Evolutionary conservation across 2,113 vertebrate species (phyloP).

Genomic region (Rhagologus leucostigma): DNA sequence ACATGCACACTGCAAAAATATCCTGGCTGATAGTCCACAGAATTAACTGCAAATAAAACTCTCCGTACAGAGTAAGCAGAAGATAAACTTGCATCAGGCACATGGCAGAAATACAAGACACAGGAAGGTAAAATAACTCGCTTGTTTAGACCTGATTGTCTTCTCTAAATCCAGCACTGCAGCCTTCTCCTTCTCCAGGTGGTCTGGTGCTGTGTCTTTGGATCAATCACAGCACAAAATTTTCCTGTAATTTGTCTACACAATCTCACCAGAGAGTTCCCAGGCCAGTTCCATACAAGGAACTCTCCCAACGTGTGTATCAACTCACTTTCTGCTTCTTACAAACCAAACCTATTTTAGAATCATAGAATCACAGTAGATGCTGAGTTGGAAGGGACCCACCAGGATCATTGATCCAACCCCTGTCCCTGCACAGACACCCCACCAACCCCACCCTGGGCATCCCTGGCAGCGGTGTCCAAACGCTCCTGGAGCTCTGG

Average conservation of each 20-base stretch:
- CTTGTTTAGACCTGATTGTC: background rate
- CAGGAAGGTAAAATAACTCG: background rate
- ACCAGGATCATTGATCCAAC: fast-evolving
- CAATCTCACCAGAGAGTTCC: background rate
- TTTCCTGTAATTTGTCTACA: background rate
- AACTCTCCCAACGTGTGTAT: background rate
- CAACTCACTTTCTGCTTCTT: background rate
- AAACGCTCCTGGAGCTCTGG: background rate
- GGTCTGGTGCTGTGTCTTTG: background rate
- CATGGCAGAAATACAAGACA: background rate
- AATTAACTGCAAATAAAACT: constrained; percentile 22
- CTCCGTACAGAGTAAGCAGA: background rate
- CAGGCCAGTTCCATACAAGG: background rate
- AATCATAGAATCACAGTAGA: background rate
- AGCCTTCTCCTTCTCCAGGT: background rate
- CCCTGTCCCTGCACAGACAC: background rate
- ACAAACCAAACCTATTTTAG: background rate
- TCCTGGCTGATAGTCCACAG: background rate
- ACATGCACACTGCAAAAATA: background rate
- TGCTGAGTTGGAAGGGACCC: background rate
- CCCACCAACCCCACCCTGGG: background rate
- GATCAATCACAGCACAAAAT: background rate
- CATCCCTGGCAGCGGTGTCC: background rate
- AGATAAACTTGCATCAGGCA: background rate
- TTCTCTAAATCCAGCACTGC: background rate